Conservation (phyloP, 2,797 vertebrate species). For the Sebastiscus tertius region DNA sequence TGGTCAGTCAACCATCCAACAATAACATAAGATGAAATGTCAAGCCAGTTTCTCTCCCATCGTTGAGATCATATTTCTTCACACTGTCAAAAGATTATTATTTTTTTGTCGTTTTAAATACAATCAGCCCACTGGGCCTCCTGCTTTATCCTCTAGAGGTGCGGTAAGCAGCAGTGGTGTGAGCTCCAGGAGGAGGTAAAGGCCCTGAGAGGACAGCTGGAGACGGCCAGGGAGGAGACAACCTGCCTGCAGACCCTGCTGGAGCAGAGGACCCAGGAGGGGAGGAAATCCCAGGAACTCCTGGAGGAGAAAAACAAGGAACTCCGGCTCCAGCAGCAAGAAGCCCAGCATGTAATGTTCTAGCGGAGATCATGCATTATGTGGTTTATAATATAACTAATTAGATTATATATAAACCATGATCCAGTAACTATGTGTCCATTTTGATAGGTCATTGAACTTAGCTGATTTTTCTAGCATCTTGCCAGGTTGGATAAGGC, state of each 20-base stretch:
- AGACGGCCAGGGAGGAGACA: conserved; percentile 75
- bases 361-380: not conserved
- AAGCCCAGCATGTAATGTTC: conserved; percentile 64
- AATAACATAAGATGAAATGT: conserved; percentile 1
- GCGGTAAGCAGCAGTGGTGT: conserved; percentile 73
- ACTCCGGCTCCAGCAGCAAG: conserved; percentile 73
- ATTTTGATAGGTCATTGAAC: not conserved
- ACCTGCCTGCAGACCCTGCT: conserved; percentile 64
- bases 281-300: conserved; percentile 71
- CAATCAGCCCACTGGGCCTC: not conserved
- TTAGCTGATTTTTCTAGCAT: conserved; percentile 29
- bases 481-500: conserved; percentile 54
- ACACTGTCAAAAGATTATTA: not conserved
- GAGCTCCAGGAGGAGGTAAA: conserved; percentile 75
- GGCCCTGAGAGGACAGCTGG: conserved; percentile 70
- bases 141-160: conserved; percentile 68
- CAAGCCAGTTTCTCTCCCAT: not conserved
- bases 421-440: not conserved
- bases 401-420: not conserved
- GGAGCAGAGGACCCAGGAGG: conserved; percentile 76
- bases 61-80: not conserved
- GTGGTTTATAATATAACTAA: not conserved
- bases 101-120: not conserved
- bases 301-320: conserved; percentile 75
- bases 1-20: not conserved